Evolutionary conservation across 2,113 vertebrate species (phyloP).

Genomic region (Saimiri boliviensis): DNA sequence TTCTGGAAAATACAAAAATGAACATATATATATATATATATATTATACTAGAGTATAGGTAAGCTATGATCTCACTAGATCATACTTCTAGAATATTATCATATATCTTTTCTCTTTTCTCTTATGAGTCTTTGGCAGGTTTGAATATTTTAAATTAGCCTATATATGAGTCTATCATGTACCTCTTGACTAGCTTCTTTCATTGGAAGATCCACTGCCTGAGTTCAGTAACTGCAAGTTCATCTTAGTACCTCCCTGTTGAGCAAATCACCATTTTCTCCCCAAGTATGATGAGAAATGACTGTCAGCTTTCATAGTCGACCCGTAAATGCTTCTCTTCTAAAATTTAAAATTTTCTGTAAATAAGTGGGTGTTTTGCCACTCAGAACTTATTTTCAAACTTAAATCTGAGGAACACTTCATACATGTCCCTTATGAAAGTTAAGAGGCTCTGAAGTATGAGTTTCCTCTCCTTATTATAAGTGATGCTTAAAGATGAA

Average conservation of each 20-base stretch:
- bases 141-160: background rate
- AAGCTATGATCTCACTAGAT: background rate
- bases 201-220: background rate
- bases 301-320: background rate
- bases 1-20: background rate
- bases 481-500: background rate
- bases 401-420: background rate
- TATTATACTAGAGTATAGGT: too few species aligned
- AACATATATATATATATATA: background rate
- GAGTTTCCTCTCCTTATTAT: background rate
- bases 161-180: background rate
- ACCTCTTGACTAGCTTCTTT: background rate
- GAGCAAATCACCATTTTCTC: background rate
- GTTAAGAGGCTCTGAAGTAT: background rate
- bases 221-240: background rate
- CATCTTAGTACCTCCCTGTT: background rate
- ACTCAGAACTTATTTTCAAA: background rate
- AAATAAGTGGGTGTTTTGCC: background rate
- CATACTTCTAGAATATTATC: background rate
- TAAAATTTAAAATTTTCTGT: slow-evolving; percentile 20
- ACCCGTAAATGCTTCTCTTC: background rate
- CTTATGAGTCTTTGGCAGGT: background rate
- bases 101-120: background rate
- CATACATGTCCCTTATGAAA: background rate
- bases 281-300: background rate